These are phyloP conservation scores for Poeciliopsis presidionis DNA, from an alignment of 2,797 vertebrate genomes.

Conservation along the genomic window DNA sequence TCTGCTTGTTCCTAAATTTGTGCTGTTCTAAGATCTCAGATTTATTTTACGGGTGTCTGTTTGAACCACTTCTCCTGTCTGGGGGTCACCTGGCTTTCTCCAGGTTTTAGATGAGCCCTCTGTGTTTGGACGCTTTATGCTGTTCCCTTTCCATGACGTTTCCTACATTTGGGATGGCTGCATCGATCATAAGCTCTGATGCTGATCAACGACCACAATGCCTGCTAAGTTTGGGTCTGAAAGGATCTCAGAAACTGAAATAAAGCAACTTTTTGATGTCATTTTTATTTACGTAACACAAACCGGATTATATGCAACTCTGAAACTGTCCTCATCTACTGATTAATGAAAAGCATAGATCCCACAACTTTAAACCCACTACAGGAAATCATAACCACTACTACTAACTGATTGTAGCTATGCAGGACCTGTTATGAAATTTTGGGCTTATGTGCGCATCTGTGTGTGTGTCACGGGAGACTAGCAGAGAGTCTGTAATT, in stretches of 20 bases:
- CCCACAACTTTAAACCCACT: neutral
- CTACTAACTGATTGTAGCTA: constrained; percentile 1
- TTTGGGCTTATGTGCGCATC: neutral
- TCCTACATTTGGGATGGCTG: neutral
- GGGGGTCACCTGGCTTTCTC: neutral
- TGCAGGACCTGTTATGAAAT: neutral
- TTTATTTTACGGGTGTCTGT: neutral
- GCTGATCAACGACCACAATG: neutral
- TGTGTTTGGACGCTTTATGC: neutral
- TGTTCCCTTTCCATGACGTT: neutral
- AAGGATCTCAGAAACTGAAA: neutral
- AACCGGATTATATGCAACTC: too few relatives aligned
- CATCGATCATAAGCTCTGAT: neutral
- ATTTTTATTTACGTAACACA: neutral
- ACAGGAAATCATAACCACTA: neutral
- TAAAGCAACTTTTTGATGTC: neutral
- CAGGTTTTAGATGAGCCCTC: neutral
- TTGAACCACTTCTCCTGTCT: too few relatives aligned
- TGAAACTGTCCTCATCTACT: neutral
- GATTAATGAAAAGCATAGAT: neutral
- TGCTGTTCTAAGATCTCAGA: neutral
- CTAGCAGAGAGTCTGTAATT: constrained; percentile 63
- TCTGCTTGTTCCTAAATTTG: neutral
- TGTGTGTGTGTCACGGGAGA: neutral
- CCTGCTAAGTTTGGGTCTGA: neutral